Evolutionary conservation across 2,797 vertebrate species (phyloP), one percentile per base, ranked within the genome.

Genomic region (Mustela erminea): DNA sequence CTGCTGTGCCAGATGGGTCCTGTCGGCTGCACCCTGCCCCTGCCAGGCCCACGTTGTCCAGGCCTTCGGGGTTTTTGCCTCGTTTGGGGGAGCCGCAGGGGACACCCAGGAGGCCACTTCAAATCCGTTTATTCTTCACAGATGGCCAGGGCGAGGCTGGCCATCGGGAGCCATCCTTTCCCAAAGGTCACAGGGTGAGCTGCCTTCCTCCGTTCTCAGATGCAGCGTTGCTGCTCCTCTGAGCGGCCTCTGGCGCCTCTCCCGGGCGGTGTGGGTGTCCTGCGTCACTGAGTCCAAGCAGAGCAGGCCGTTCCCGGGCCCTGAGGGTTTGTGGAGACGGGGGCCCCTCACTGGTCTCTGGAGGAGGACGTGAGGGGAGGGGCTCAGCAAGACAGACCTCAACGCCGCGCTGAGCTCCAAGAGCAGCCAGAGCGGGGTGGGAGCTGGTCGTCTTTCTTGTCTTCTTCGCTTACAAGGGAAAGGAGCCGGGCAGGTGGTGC

Each of bases 401-500:
- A 12, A 15, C 0, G 64, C 56, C 17, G 2, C 11, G 20, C 68
- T 12, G 64, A 52, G n/a, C 62, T 85, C 54, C 1, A 2, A 1
- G 66, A 66, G 49, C 1, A 1, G 74, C 27, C n/a, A 0, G 2
- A 25, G 52, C 52, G 52, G 64, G 27, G 8, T 11, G 62, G 68
- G 92, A 14, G 49, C 38, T 74, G 9, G 14, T 68, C 0, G 2
- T 41, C 10, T 64, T 32, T 97, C 52, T 94, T 14, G 97, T 92
- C 98, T 82, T 94, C 92, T 96, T 97, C 93, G 32, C 87, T 97
- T 93, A 29, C 27, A 87, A 99, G 99, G 99, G 92, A 99, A 99
- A 98, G 99, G 99, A 96, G 96, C 98, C 10, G 99, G 98, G 5
- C 99, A 99, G 97, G 98, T 96, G 2, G 99, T 99, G 14, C 87